Base-by-base conservation (phyloP, 1,140 invertebrate genomes). In the Platorchestia sp. region DNA sequence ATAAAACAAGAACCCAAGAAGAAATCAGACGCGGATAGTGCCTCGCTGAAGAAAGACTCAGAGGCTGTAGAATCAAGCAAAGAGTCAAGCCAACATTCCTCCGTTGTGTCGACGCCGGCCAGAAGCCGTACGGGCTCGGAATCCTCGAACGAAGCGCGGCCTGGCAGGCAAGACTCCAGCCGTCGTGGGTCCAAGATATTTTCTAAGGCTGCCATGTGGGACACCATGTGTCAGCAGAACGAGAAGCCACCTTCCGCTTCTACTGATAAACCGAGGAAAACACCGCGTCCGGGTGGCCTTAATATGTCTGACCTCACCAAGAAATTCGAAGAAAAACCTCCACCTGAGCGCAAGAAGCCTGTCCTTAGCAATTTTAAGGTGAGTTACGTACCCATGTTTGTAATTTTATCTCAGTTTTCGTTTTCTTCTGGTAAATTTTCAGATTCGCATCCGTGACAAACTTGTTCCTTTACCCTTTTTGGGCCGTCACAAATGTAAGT, bases 271-370 rank as follows among this genome's bases (percentile, higher is more conserved):
- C 98, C 98, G 40, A 98, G 98, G 97, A 98, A 98, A 97, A 97
- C 98, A 51, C 98, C 98, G 96, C 98, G 98, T 97, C 98, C 98
- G 40, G 98, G 96, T n/a, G 95, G 98, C 45, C 98, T 98, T 36
- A 98, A 98, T 97, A 98, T 99, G 1, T 98, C 98, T 95, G 98
- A 98, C 97, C 98, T 98, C 95, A 98, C 98, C 96, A 98, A 98
- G 96, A 98, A 98, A 96, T 99, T 98, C 97, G 98, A 99, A 98
- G 97, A 98, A 98, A 45, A 98, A 98, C 96, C 97, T 59, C 45
- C 90, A n/a, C 95, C 95, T 86, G 96, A 96, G 36, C 95, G 95
- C 51, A 96, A 96, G 95, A 96, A 95, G 95, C 95, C 95, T 93
- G 95, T 96, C 45, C 91, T 96, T 43, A 95, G 96, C 45, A 93